Base-by-base conservation (phyloP, 2,888 invertebrate genomes). In the Xestia ashworthii region DNA sequence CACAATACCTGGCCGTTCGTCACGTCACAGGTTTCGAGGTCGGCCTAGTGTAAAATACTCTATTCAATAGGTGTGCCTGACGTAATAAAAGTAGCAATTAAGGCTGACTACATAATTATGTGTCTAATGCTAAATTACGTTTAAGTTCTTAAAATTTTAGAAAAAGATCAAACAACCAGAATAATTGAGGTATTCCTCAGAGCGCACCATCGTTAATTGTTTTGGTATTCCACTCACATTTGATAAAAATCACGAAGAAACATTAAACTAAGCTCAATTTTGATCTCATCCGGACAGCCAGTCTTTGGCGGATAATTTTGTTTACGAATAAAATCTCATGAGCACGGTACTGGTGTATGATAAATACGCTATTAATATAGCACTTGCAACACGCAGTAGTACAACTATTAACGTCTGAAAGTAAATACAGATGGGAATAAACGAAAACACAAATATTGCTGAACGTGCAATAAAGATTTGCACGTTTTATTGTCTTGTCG, bases 1-100 rank as follows among this genome's bases (percentile, higher is more conserved):
- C 87, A 92, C 92, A 91, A 91, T 93, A 92, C 92, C 91, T 93
- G 91, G 78, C 84, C 80, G 84, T 90, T 91, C 92, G 91, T 92
- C 92, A 92, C 92, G 91, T 92, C 92, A 92, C 91, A 89, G 89
- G 88, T 89, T 89, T 90, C 90, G 93, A 94, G 94, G 95, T 90
- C 92, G 86, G 71, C 71, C 74, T 81, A 65, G 78, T 80, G 82
- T 85, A 78, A 84, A 84, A 76, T 85, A 80, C 55, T 78, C 60
- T 85, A 74, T 78, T 75, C 75, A 79, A 80, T 71, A 70, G 68
- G 58, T 81, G 67, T 73, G 71, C 71, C 58, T 74, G 76, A 69
- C 41, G 62, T 76, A 67, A 77, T 77, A 70, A 62, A 69, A 68
- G 41, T 64, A 50, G 67, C 53, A 19, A 62, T 74, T 67, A 38